Conservation (phyloP, 2,113 vertebrate species). For the Carettochelys insculpta region DNA sequence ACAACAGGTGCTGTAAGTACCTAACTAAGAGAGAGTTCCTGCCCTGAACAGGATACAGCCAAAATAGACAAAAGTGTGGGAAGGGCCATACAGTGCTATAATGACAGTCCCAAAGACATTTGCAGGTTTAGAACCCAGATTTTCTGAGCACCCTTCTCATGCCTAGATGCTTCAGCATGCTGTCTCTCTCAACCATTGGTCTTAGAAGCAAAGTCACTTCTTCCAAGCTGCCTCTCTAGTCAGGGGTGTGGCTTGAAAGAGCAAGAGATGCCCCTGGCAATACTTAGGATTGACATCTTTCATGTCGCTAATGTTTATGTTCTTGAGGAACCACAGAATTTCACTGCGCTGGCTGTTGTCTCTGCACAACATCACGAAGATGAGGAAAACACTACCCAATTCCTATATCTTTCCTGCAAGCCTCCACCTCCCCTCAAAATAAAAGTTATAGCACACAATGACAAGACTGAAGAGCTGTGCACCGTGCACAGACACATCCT, state of each 20-base stretch:
- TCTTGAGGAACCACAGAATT: not conserved
- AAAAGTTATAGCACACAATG: conserved; percentile 6
- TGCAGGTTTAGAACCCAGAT: not conserved
- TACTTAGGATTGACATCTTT: not conserved
- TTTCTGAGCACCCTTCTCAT: not conserved
- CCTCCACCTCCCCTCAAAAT: conserved; percentile 14
- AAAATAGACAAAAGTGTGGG: not conserved
- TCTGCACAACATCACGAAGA: not conserved
- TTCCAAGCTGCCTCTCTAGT: not conserved
- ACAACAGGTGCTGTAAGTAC: not conserved
- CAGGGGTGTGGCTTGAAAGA: not conserved
- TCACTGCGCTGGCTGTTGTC: not conserved
- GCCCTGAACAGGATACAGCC: not conserved
- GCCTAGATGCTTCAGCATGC: not conserved
- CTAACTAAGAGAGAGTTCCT: not conserved
- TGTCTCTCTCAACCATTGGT: not conserved
- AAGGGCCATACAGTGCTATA: not conserved
- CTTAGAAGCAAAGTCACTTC: not conserved
- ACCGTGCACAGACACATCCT: conserved; percentile 49
- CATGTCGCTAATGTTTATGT: not conserved
- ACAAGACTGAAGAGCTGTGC: conserved; percentile 26
- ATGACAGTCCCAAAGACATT: not conserved
- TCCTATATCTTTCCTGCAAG: conserved; percentile 52
- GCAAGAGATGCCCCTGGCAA: not conserved
- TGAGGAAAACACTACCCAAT: conserved; percentile 43